phyloP scores from a whole-genome alignment of 2,113 vertebrate species.

The Syngnathus scovelli region DNA sequence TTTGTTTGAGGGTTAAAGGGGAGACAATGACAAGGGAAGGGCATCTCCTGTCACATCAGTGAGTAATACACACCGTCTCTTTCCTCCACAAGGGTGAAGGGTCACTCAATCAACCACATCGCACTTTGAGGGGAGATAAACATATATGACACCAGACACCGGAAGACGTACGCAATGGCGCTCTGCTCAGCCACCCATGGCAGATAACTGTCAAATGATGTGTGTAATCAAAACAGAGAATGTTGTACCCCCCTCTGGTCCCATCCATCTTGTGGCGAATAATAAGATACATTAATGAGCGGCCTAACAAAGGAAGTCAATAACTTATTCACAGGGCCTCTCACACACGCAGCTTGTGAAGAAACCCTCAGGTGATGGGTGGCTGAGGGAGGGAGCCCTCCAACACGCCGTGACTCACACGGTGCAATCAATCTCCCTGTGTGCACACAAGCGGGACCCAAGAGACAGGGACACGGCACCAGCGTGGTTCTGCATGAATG shows the following conservation, averaged over 20 bases:
- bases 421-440: constrained; percentile 48
- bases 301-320: constrained; percentile 34
- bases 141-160: constrained; percentile 57
- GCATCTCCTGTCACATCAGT: constrained; percentile 35
- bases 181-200: constrained; percentile 57
- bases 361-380: constrained; percentile 43
- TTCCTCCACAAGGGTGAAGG: constrained; percentile 41
- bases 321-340: constrained; percentile 11
- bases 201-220: constrained; percentile 63
- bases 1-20: constrained; percentile 12
- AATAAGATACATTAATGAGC: constrained; percentile 59
- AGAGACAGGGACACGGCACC: constrained; percentile 38
- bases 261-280: constrained; percentile 49
- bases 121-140: constrained; percentile 50
- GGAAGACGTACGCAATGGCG: constrained; percentile 33
- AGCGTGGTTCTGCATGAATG: constrained; percentile 32
- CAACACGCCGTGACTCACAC: constrained; percentile 56
- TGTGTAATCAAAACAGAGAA: constrained; percentile 56
- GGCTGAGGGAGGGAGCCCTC: constrained; percentile 34
- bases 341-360: constrained; percentile 42
- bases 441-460: constrained; percentile 34
- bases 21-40: constrained; percentile 19
- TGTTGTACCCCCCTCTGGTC: constrained; percentile 42
- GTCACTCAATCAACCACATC: constrained; percentile 53
- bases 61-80: constrained; percentile 27